A percentile compares a stretch with the other conserved stretches of the same genome.
phyloP scores from a whole-genome alignment of 1,140 invertebrate species.

The Neodiprion pinetum region DNA sequence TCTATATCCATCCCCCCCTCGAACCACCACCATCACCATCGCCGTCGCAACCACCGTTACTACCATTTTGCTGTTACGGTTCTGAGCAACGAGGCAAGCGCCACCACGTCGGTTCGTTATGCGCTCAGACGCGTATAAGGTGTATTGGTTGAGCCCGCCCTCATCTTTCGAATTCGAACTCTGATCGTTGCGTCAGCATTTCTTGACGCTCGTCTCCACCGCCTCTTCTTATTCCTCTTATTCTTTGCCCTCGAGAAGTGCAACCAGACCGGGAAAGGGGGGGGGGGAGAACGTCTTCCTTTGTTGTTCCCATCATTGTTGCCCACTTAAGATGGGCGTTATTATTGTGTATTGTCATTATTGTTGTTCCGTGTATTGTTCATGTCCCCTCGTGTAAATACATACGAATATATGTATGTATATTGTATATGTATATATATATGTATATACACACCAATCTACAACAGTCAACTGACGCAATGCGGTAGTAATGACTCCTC shows the following conservation, averaged over 20 bases:
- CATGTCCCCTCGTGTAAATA: too few species aligned
- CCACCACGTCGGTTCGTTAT: too few species aligned
- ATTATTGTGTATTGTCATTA: not conserved
- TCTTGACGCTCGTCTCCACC: slow-evolving; percentile 5
- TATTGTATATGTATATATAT: too few species aligned
- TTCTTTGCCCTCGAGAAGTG: not conserved
- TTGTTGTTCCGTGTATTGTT: not conserved
- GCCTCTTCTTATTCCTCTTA: not conserved
- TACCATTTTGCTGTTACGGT: slow-evolving; percentile 7
- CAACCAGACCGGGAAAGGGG: too few species aligned
- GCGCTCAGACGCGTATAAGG: not conserved
- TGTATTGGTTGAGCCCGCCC: not conserved
- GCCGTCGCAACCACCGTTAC: slow-evolving; percentile 1
- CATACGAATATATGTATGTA: too few species aligned
- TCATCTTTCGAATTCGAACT: slow-evolving; percentile 19
- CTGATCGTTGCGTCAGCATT: slow-evolving; percentile 16
- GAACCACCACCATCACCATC: not conserved
- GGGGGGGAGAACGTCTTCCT: too few species aligned
- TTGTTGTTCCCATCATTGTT: too few species aligned
- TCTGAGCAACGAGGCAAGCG: not conserved
- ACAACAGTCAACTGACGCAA: too few species aligned
- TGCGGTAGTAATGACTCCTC: too few species aligned
- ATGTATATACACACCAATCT: too few species aligned
- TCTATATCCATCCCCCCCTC: slow-evolving; percentile 12
- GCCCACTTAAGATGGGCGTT: not conserved